Evolutionary conservation across 2,888 invertebrate species (phyloP).

Genomic region (Tiliacea citrago): DNA sequence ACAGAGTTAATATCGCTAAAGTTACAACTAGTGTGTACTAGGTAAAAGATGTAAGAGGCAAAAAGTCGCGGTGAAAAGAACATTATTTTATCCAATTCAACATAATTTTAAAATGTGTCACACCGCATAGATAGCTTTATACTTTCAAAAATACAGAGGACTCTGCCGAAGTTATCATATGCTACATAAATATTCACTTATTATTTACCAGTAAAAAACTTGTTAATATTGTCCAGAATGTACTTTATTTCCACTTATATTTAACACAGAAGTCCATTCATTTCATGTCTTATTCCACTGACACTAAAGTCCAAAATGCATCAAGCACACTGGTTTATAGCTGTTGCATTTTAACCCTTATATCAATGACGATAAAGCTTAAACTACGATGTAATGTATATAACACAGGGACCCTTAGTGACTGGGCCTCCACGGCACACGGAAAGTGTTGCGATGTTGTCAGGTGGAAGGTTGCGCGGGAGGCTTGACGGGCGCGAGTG

Average conservation of each 20-base stretch:
- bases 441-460: neutral
- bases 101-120: neutral
- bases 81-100: too few relatives aligned
- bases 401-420: neutral
- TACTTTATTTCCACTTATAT: conserved; percentile 47
- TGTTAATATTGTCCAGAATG: conserved; percentile 29
- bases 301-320: conserved; percentile 4
- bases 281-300: neutral
- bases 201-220: conserved; percentile 27
- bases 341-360: neutral
- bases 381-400: neutral
- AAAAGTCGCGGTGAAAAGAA: neutral
- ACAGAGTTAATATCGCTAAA: too few relatives aligned
- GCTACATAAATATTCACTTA: neutral
- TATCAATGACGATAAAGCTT: neutral
- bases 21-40: conserved; percentile 7
- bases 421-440: too few relatives aligned
- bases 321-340: neutral
- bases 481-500: conserved; percentile 91
- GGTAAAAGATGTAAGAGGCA: neutral
- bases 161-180: neutral
- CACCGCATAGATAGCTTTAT: neutral
- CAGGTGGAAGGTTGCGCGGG: conserved; percentile 49
- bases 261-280: conserved; percentile 18
- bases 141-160: neutral